A percentile compares a stretch with the other conserved stretches of the same genome.
Conservation (phyloP, 2,888 invertebrate genomes). For the Ceratothoa steindachneri region DNA sequence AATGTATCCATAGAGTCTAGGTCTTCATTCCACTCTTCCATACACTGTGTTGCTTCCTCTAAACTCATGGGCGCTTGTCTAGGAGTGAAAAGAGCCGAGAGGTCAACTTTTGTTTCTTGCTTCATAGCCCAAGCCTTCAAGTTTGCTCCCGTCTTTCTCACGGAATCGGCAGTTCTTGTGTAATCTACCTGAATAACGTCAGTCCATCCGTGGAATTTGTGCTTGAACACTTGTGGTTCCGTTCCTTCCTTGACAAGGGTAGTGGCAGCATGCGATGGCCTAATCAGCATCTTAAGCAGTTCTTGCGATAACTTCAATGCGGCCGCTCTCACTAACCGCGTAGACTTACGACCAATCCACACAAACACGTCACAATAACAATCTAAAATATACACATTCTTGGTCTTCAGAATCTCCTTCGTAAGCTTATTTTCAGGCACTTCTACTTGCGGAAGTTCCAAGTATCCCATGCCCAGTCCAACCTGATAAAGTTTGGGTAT, state of each 20-base stretch:
- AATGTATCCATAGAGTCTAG: slow-evolving; percentile 96
- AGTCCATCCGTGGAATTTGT: slow-evolving; percentile 96
- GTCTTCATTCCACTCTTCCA: slow-evolving; percentile 97
- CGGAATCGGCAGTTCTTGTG: slow-evolving; percentile 95
- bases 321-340: slow-evolving; percentile 87
- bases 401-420: slow-evolving; percentile 74
- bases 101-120: slow-evolving; percentile 85
- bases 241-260: slow-evolving; percentile 81
- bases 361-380: slow-evolving; percentile 90
- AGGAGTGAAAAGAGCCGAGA: slow-evolving; percentile 91
- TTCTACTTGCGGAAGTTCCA: slow-evolving; percentile 85
- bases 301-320: slow-evolving; percentile 96
- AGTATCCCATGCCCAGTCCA: slow-evolving; percentile 94
- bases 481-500: slow-evolving; percentile 84
- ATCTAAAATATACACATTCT: slow-evolving; percentile 94
- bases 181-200: slow-evolving; percentile 98
- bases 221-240: slow-evolving; percentile 87
- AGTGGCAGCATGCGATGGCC: slow-evolving; percentile 78
- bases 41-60: slow-evolving; percentile 77
- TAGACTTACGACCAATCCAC: slow-evolving; percentile 98
- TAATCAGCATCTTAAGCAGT: slow-evolving; percentile 82
- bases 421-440: slow-evolving; percentile 64
- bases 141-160: slow-evolving; percentile 92
- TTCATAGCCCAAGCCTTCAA: slow-evolving; percentile 83
- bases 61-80: slow-evolving; percentile 82